These are phyloP conservation scores for Lamellibrachia luymesi DNA, from an alignment of 1,140 invertebrate species.

Conservation along the genomic window DNA sequence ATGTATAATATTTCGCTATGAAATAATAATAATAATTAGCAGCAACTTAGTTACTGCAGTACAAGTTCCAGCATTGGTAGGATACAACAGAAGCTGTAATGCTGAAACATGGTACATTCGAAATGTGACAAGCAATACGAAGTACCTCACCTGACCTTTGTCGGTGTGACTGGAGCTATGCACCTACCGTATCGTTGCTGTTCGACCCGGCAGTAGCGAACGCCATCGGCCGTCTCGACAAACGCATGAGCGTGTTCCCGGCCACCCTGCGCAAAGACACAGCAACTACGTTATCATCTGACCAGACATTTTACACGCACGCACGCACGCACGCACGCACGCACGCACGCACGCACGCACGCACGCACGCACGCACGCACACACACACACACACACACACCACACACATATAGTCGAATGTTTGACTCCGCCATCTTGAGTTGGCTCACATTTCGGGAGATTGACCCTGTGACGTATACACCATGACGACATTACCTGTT, in stretches of 20 bases:
- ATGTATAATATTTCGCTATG: too few species aligned
- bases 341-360: too few species aligned
- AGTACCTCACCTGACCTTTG: neutral
- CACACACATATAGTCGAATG: neutral
- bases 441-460: too few species aligned
- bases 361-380: neutral
- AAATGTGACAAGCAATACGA: too few species aligned
- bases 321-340: neutral
- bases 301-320: neutral
- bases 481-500: slow-evolving; percentile 29
- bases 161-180: neutral
- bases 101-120: too few species aligned
- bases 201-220: slow-evolving; percentile 66
- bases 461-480: too few species aligned
- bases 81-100: too few species aligned
- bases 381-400: neutral
- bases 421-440: too few species aligned
- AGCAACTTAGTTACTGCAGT: too few species aligned
- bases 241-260: slow-evolving; percentile 73
- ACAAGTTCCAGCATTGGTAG: too few species aligned
- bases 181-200: slow-evolving; percentile 65
- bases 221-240: slow-evolving; percentile 65
- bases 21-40: too few species aligned
- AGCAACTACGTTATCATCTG: neutral
- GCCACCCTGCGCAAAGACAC: slow-evolving; percentile 44